Conservation (phyloP, 2,113 vertebrate genomes). For the Archocentrus centrarchus region DNA sequence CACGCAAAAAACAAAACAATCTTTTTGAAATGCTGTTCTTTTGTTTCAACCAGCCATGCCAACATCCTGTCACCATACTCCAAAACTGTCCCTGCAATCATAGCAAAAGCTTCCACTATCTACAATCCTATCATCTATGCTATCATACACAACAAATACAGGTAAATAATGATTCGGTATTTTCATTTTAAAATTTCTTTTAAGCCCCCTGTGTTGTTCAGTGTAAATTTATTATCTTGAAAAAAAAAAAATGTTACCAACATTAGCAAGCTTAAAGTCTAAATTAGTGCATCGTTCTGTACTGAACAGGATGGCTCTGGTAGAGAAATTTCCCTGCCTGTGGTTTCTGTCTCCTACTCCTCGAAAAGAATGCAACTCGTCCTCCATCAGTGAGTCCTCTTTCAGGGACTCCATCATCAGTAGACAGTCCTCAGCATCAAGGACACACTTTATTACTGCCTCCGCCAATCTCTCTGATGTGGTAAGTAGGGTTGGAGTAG, state of each 20-base stretch:
- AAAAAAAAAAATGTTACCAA: not conserved
- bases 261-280: not conserved
- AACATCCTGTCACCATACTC: slow-evolving; percentile 87
- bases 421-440: slow-evolving; percentile 73
- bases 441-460: slow-evolving; percentile 58
- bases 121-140: slow-evolving; percentile 97
- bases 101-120: slow-evolving; percentile 94
- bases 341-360: slow-evolving; percentile 81
- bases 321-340: slow-evolving; percentile 87
- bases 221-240: not conserved
- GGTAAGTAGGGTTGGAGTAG: slow-evolving; percentile 36
- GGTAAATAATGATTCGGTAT: slow-evolving; percentile 72
- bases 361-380: slow-evolving; percentile 78
- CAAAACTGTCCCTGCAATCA: slow-evolving; percentile 91
- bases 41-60: slow-evolving; percentile 80
- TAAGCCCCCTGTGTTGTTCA: not conserved
- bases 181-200: not conserved
- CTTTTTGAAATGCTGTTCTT: not conserved
- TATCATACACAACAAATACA: slow-evolving; percentile 93
- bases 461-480: slow-evolving; percentile 42
- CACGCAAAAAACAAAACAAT: not conserved
- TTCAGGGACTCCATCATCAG: slow-evolving; percentile 74
- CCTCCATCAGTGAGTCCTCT: slow-evolving; percentile 84
- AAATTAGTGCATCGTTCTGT: not conserved
- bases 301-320: slow-evolving; percentile 85